Percentiles rank a stretch among this genome's conserved stretches.
Conservation (phyloP, 2,888 invertebrate species). For the Luffia ferchaultella region DNA sequence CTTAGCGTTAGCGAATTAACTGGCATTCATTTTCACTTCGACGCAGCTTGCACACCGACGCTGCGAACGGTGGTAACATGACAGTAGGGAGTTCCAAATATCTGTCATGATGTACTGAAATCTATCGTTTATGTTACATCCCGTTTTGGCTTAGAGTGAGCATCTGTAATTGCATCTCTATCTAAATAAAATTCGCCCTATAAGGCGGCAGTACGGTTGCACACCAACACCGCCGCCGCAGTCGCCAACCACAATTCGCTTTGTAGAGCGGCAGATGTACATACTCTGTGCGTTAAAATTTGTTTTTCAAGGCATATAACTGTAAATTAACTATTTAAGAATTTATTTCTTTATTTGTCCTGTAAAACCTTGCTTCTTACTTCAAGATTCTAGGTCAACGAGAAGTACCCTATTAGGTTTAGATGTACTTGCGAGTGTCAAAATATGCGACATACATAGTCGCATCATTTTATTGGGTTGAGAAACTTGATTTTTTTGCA, state of each 20-base stretch:
- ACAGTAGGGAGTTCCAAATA: too few species aligned
- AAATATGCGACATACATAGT: not conserved
- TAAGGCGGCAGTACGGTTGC: too few species aligned
- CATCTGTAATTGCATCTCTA: too few species aligned
- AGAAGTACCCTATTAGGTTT: not conserved
- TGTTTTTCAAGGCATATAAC: not conserved
- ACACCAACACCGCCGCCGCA: not conserved
- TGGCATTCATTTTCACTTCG: too few species aligned
- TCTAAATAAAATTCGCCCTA: too few species aligned
- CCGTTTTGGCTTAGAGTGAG: too few species aligned
- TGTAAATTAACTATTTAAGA: not conserved
- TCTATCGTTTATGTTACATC: too few species aligned
- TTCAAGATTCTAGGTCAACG: not conserved
- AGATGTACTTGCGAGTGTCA: not conserved
- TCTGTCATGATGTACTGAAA: too few species aligned
- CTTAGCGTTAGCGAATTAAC: too few species aligned
- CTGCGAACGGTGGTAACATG: not conserved
- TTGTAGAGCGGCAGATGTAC: too few species aligned
- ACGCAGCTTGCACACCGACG: not conserved
- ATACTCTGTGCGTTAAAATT: too few species aligned
- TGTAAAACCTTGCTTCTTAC: not conserved
- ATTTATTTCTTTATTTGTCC: not conserved
- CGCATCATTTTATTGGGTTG: not conserved
- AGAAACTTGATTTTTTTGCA: not conserved
- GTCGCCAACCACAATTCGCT: not conserved